Base-by-base conservation (phyloP, 2,113 vertebrate genomes). In the Saimiri boliviensis region DNA sequence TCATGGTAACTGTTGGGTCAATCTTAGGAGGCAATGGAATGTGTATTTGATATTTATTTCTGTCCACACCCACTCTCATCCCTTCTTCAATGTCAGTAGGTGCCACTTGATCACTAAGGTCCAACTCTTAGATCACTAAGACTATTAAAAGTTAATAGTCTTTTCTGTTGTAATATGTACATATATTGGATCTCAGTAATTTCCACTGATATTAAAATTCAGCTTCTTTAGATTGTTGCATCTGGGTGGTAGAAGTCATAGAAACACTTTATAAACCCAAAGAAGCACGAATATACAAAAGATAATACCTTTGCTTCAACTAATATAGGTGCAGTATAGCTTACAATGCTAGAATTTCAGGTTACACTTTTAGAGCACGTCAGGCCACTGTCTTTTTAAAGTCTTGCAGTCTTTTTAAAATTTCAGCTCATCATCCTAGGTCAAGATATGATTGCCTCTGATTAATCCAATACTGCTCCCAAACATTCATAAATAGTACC, bases 191-290 rank as follows among this genome's bases (percentile, higher is more conserved):
- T 83, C 49, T 94, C 63, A 42, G 30, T 83, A n/a, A 87, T 89
- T 93, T 96, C 60, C 54, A 37, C 52, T 82, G 30, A 60, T 19
- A 89, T 86, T 89, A 86, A 96, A 81, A 8, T 84, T 83, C 87
- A 94, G 1, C 8, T 11, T 25, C 9, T 80, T 98, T 52, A 92
- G 47, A 94, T 70, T 94, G 93, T 83, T 63, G 8, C 63, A 86
- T 89, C 10, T 83, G 35, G 14, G 8, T 71, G 3, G 40, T 73
- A n/a, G 11, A 94, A 93, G 52, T 82, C 30, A 45, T 58, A 21
- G 56, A 85, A 97, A 71, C 13, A 37, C 45, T 79, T 87, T 68
- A 49, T 42, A 91, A 95, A 68, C 8, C 9, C 10, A 76, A 90
- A 40, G 42, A 56, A 91, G 6, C 40, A 80, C 52, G 52, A 70